phyloP scores from a whole-genome alignment of 2,888 invertebrate species.

The Carpatolechia fugitivella region DNA sequence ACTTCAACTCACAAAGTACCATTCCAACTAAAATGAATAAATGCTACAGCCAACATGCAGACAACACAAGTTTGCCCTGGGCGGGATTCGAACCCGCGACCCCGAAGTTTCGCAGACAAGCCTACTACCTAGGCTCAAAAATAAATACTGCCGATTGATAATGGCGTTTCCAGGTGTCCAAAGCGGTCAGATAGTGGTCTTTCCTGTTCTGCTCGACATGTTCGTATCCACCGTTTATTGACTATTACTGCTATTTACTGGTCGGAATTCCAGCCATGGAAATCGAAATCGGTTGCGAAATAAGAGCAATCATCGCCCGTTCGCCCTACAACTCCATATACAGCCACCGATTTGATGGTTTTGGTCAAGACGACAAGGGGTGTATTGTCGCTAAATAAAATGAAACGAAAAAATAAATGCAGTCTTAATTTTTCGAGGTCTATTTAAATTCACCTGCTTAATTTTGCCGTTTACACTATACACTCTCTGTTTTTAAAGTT shows the following conservation, averaged over 20 bases:
- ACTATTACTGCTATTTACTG: background rate
- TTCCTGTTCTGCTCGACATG: background rate
- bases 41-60: too few species aligned
- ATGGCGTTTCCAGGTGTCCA: background rate
- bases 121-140: too few species aligned
- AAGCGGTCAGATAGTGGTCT: background rate
- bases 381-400: background rate
- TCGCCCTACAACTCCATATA: constrained; percentile 24
- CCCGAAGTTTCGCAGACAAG: too few species aligned
- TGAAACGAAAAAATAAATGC: too few species aligned
- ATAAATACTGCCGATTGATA: background rate
- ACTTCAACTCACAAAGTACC: too few species aligned
- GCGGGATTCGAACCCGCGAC: too few species aligned
- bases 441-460: too few species aligned
- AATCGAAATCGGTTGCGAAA: constrained; percentile 20
- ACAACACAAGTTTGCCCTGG: too few species aligned
- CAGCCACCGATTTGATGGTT: background rate
- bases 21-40: too few species aligned
- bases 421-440: too few species aligned
- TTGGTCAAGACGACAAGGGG: background rate
- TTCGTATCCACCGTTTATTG: background rate
- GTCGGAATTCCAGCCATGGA: constrained; percentile 11
- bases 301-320: constrained; percentile 21
- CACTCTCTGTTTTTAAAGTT: too few species aligned
- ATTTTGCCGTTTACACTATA: too few species aligned